Base-by-base conservation (phyloP, 2,888 invertebrate species). In the Caprella mutica region DNA sequence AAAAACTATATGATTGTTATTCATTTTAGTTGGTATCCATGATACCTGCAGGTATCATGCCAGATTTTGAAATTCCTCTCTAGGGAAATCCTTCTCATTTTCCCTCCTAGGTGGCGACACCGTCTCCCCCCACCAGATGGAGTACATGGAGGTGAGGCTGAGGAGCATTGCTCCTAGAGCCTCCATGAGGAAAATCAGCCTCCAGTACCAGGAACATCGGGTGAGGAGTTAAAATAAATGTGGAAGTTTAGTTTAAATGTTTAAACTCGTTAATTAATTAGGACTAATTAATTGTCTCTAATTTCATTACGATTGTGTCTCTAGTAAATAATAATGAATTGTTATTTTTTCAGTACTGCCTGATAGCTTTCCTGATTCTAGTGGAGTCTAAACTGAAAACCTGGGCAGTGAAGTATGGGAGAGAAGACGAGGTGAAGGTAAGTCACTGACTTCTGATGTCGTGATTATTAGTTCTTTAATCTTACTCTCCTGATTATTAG, bases 201-300 rank as follows among this genome's bases (percentile, higher is more conserved):
- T 91, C 70, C 90, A 91, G 74, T 91, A 86, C 77, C 78, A 90
- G 66, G 90, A 91, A 74, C 90, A 91, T 75, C 90, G 90, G 73
- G 78, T 78, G 68, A 68, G 67, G 59, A 19, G 12, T 33, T 33
- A 33, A 26, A 5, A 9, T 3, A 23, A 17, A 44, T 14, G 30
- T 21, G 33, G 44, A 27, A 23, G 9, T 23, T 52, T 50, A 26
- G 17, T 26, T 39, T n/a, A n/a, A n/a, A n/a, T n/a, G n/a, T n/a
- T 8, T 12, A 33, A 12, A 33, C 12, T 33, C 9, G 9, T 33
- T 33, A 33, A 12, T 8, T 33, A 33, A 33, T 14, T 12, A 21
- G 23, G 23, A 42, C 3, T 24, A 5, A 44, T 26, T 3, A 44
- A 2, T 44, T 5, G 44, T n/a, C 19, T 29, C 24, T 19, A 19